phyloP scores from a whole-genome alignment of 1,140 invertebrate species.

The Acyrthosiphon pisum region DNA sequence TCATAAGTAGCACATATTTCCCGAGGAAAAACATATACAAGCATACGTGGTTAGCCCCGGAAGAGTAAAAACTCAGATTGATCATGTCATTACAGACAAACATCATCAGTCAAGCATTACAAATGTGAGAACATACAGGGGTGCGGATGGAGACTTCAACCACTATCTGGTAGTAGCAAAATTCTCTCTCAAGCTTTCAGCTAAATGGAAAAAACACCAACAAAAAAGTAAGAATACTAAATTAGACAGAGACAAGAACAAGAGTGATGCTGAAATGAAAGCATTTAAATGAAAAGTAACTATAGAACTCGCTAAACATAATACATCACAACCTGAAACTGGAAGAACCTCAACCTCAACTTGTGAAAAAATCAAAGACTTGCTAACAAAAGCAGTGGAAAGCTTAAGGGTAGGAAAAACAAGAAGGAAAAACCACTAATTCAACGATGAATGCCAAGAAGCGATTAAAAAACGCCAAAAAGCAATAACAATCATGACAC shows the following conservation, averaged over 20 bases:
- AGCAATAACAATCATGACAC: too few relatives aligned
- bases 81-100: conserved; percentile 27
- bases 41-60: background rate
- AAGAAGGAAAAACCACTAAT: too few relatives aligned
- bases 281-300: background rate
- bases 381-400: too few relatives aligned
- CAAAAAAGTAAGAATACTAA: too few relatives aligned
- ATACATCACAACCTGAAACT: background rate
- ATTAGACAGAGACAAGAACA: too few relatives aligned
- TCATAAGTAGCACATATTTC: conserved; percentile 41
- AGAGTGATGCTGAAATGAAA: too few relatives aligned
- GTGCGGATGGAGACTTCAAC: conserved; percentile 50
- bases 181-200: too few relatives aligned
- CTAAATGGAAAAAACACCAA: too few relatives aligned
- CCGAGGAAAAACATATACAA: conserved; percentile 45
- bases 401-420: too few relatives aligned
- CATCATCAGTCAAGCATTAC: background rate
- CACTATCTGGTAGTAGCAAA: conserved; percentile 58
- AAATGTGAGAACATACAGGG: conserved; percentile 47
- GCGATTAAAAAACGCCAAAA: too few relatives aligned
- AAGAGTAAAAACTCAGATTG: background rate
- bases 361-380: conserved; percentile 45
- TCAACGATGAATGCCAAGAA: too few relatives aligned
- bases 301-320: conserved; percentile 27
- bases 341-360: conserved; percentile 17